Evolutionary conservation across 2,888 invertebrate species (phyloP), one percentile per base, ranked within the genome.

Genomic region (Macrophya alboannulata): DNA sequence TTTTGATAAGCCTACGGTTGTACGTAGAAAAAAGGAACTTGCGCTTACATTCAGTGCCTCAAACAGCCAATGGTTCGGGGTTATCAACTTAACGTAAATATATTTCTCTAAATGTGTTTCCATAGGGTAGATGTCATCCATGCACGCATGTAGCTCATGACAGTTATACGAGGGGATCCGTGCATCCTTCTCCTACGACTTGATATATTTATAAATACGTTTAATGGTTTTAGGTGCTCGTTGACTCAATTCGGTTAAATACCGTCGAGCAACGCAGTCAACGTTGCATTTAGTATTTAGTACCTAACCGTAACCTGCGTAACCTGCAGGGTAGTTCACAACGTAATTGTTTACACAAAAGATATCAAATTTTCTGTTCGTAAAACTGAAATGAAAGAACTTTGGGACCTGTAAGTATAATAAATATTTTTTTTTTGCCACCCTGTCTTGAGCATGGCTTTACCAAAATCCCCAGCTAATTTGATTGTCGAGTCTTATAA

Each of bases 121-220:
- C 25, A 40, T 43, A 62, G 40, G 59, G 40, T 43, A 43, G 51
- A 81, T 81, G 81, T 81, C 43, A 81, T 59, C 25, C 43, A 40
- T 62, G 37, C 40, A 62, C 62, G 81, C 81, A 81, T 81, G 62
- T 43, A 62, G 62, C 62, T 81, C 59, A n/a, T 40, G 81, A 81
- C 81, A 81, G 59, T 43, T 81, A 40, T 62, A 81, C 37, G 59
- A 71, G 71, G 71, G 83, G 43, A 43, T 81, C 31, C 21, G 68
- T 55, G 31, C 45, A 71, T 25, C 17, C 37, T 31, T 68, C 83
- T 55, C 48, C 25, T 48, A 71, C 71, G 17, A 68, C 48, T 40
- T 83, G 68, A 83, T 83, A 68, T 83, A 48, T 83, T 83, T 83
- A 83, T 83, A 72, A 85, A 85, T 71, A 71, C 37, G 21, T 71